Conservation (phyloP, 1,140 invertebrate genomes). For the Papilio polytes region DNA sequence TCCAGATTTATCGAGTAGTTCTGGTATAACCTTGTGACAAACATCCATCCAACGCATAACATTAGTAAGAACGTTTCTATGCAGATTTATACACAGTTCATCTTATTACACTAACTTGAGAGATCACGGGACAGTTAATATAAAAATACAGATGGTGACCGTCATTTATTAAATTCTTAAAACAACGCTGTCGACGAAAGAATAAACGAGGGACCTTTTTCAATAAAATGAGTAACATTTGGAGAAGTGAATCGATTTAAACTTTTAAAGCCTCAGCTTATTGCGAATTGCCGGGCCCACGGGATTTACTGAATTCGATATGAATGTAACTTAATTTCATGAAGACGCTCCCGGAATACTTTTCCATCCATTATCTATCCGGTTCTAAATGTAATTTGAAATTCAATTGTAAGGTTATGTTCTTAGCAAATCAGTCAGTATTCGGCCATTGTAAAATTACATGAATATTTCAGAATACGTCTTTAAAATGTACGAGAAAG, state of each 20-base stretch:
- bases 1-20: no score
- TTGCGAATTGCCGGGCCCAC: constrained; percentile 26
- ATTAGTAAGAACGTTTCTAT: background rate
- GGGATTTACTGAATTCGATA: constrained; percentile 36
- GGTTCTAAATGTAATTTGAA: constrained; percentile 29
- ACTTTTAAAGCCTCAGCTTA: constrained; percentile 37
- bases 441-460: constrained; percentile 8
- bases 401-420: constrained; percentile 24
- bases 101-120: background rate
- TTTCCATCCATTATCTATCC: constrained; percentile 29
- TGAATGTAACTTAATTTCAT: constrained; percentile 39
- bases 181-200: background rate
- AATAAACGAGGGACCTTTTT: constrained; percentile 29
- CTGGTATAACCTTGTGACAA: no score
- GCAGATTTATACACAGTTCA: background rate
- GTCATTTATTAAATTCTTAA: constrained; percentile 23
- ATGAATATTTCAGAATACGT: constrained; percentile 17
- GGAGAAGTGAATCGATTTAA: constrained; percentile 37
- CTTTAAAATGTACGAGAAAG: background rate
- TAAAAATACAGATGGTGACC: constrained; percentile 9
- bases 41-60: no score
- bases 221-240: constrained; percentile 34
- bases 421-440: background rate
- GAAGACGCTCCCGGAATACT: constrained; percentile 30
- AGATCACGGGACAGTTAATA: background rate